Conservation (phyloP, 2,888 invertebrate species). For the Drosophila fulvimacula region DNA sequence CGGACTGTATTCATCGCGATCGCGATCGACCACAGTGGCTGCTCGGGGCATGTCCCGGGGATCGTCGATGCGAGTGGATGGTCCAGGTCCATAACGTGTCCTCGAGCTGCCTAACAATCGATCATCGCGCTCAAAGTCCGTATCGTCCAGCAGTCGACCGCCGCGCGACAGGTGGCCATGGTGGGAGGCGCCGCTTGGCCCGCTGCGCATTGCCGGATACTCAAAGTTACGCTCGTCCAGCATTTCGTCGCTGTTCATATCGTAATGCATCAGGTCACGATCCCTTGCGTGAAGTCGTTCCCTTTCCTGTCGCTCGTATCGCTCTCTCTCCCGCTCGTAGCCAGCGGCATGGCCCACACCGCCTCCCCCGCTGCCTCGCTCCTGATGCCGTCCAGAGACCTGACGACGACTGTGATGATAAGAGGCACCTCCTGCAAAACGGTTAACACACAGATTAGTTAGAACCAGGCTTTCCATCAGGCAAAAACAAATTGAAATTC, state of each 20-base stretch:
- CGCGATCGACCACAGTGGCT: slow-evolving; percentile 84
- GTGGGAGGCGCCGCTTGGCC: slow-evolving; percentile 78
- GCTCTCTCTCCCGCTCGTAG: slow-evolving; percentile 79
- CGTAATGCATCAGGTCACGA: slow-evolving; percentile 85
- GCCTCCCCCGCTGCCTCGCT: slow-evolving; percentile 73
- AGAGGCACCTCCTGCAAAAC: slow-evolving; percentile 83
- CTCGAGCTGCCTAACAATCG: slow-evolving; percentile 69
- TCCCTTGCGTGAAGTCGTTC: slow-evolving; percentile 84
- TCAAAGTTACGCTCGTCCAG: slow-evolving; percentile 84
- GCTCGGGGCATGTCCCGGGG: slow-evolving; percentile 82
- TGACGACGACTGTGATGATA: slow-evolving; percentile 84
- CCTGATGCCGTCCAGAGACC: slow-evolving; percentile 81
- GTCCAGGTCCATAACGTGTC: slow-evolving; percentile 70
- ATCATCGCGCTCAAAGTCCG: slow-evolving; percentile 83
- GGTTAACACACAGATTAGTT: slow-evolving; percentile 38
- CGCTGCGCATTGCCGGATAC: slow-evolving; percentile 81
- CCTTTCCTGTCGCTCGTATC: slow-evolving; percentile 78
- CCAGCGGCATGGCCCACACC: slow-evolving; percentile 76
- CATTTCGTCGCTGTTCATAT: slow-evolving; percentile 84
- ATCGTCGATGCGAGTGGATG: slow-evolving; percentile 76
- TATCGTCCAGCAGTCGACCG: slow-evolving; percentile 82
- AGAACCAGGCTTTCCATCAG: slow-evolving; percentile 7
- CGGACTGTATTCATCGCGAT: slow-evolving; percentile 85
- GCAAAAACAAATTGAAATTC: slow-evolving; percentile 12
- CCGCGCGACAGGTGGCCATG: slow-evolving; percentile 75